Conservation (phyloP, 1,140 invertebrate genomes). For the Sinonovacula constricta region DNA sequence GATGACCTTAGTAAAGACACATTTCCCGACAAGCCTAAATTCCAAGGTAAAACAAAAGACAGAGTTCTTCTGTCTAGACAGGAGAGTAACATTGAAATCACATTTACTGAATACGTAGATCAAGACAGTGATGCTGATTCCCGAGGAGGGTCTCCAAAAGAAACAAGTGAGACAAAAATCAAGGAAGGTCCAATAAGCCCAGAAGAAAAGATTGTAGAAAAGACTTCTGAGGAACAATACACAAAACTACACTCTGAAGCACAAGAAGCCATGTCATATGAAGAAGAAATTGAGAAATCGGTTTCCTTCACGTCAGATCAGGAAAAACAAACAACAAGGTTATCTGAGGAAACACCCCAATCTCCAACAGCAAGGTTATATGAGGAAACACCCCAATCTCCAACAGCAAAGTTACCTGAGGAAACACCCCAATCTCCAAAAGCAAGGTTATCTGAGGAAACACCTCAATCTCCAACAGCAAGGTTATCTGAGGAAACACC, state of each 20-base stretch:
- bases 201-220: background rate
- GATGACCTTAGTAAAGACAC: too few species aligned
- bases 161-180: background rate
- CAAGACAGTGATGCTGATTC: slow-evolving; percentile 11
- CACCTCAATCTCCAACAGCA: too few species aligned
- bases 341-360: too few species aligned
- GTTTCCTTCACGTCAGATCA: background rate
- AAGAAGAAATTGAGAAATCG: background rate
- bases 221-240: background rate
- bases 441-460: too few species aligned
- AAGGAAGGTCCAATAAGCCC: too few species aligned
- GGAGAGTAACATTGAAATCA: slow-evolving; percentile 50
- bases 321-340: background rate
- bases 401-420: too few species aligned
- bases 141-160: background rate
- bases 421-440: too few species aligned
- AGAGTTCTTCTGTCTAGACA: slow-evolving; percentile 42
- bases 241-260: background rate
- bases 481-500: too few species aligned
- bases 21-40: too few species aligned
- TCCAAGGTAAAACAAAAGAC: slow-evolving; percentile 22
- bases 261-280: background rate
- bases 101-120: slow-evolving; percentile 38
- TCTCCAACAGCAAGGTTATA: too few species aligned
- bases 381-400: too few species aligned